Conservation (phyloP, 2,888 invertebrate species). For the Fragum fragum region DNA sequence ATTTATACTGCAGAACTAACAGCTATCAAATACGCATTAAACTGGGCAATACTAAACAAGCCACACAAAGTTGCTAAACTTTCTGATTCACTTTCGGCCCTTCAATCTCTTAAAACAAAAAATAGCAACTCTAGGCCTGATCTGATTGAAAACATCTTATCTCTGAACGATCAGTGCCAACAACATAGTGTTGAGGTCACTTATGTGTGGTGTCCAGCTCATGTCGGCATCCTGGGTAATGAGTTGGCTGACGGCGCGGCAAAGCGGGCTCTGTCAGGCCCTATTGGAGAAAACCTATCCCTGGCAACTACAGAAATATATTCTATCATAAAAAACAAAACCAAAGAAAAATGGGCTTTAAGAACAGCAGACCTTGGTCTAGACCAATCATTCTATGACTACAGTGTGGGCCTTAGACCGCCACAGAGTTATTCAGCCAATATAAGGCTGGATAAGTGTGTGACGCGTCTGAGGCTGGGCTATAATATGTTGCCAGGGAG, state of each 20-base stretch:
- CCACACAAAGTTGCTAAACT: slow-evolving; percentile 5
- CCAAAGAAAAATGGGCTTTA: neutral
- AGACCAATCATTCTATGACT: neutral
- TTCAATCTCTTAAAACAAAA: neutral
- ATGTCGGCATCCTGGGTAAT: slow-evolving; percentile 32
- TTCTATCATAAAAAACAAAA: neutral
- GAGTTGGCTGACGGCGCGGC: slow-evolving; percentile 21
- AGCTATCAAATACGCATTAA: neutral
- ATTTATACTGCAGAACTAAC: slow-evolving; percentile 20
- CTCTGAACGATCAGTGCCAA: slow-evolving; percentile 2
- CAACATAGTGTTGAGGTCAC: neutral
- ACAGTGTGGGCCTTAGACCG: neutral
- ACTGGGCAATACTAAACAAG: slow-evolving; percentile 3
- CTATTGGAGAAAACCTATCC: neutral
- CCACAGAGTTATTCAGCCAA: neutral
- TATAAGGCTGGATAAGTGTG: slow-evolving; percentile 10
- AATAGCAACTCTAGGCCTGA: slow-evolving; percentile 22
- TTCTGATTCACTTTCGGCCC: slow-evolving; percentile 20
- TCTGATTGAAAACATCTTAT: slow-evolving; percentile 6
- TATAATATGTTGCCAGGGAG: slow-evolving; percentile 13
- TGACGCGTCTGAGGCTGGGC: slow-evolving; percentile 17
- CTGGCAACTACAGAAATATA: neutral
- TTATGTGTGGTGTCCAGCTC: slow-evolving; percentile 31
- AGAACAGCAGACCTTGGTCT: neutral
- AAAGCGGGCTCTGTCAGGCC: neutral